Evolutionary conservation across 2,888 invertebrate genomes (phyloP).

Genomic region (Rhagonycha lutea): DNA sequence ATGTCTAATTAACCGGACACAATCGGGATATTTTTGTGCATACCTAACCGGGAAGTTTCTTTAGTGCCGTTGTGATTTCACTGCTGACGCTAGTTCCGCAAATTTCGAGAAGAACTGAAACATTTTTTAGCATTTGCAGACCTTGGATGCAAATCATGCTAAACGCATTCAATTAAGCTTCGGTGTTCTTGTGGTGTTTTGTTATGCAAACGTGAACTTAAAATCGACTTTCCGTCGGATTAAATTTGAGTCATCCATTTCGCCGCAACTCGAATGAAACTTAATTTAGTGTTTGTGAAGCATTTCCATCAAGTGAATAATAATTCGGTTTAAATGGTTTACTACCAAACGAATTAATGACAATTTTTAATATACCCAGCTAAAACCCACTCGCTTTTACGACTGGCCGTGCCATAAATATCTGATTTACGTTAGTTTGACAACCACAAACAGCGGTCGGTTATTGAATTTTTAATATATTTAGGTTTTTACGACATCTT

Average conservation of each 20-base stretch:
- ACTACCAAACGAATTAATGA: conserved; percentile 9
- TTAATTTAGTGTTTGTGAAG: neutral
- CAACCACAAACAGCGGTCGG: conserved; percentile 11
- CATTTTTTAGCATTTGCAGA: neutral
- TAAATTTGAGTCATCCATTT: neutral
- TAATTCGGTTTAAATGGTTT: conserved; percentile 9
- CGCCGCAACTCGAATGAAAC: neutral
- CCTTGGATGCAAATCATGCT: neutral
- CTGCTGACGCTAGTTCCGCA: neutral
- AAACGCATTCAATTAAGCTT: neutral
- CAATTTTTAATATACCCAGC: conserved; percentile 17
- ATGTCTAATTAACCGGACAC: neutral
- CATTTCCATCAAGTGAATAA: neutral
- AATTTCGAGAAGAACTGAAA: neutral
- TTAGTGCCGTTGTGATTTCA: neutral
- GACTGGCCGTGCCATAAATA: conserved; percentile 22
- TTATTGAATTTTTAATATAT: conserved; percentile 25
- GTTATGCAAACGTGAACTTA: neutral
- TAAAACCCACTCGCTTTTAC: conserved; percentile 11
- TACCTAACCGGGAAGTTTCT: neutral
- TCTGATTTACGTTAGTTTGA: conserved; percentile 15
- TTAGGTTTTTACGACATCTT: conserved; percentile 13
- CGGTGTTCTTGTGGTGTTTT: neutral
- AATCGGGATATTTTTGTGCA: neutral
- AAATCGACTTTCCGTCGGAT: neutral